phyloP scores from a whole-genome alignment of 1,140 invertebrate genomes.

The Onthophagus taurus region DNA sequence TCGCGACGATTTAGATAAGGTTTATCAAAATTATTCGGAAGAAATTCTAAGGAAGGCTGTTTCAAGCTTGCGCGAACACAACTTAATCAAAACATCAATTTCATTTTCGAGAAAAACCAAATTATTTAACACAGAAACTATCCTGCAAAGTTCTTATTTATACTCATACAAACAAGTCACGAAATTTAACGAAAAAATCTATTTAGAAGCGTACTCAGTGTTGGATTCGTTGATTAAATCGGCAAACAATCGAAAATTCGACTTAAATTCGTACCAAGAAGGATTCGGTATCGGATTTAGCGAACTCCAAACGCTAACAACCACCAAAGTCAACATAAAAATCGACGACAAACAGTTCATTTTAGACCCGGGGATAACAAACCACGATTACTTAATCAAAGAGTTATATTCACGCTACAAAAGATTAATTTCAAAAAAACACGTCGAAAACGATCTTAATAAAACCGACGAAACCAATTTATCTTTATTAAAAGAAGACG shows the following conservation, averaged over 20 bases:
- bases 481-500: too few relatives aligned
- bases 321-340: slow-evolving; percentile 42
- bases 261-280: slow-evolving; percentile 4
- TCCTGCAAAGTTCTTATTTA: slow-evolving; percentile 1
- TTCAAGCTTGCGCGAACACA: slow-evolving; percentile 44
- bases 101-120: not conserved
- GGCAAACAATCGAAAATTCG: slow-evolving; percentile 13
- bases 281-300: slow-evolving; percentile 21
- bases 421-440: too few relatives aligned
- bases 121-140: too few relatives aligned
- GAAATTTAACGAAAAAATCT: slow-evolving; percentile 42
- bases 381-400: slow-evolving; percentile 42
- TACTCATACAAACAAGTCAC: slow-evolving; percentile 39
- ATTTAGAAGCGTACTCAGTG: slow-evolving; percentile 35
- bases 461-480: too few relatives aligned
- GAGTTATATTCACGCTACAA: slow-evolving; percentile 40
- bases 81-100: slow-evolving; percentile 42
- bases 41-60: slow-evolving; percentile 48
- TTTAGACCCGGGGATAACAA: slow-evolving; percentile 45
- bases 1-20: slow-evolving; percentile 49
- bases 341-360: slow-evolving; percentile 52
- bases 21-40: slow-evolving; percentile 63
- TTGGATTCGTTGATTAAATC: slow-evolving; percentile 29
- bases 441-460: too few relatives aligned
- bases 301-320: slow-evolving; percentile 30